These are phyloP conservation scores for Rhagoletis zephyria DNA, from an alignment of 1,140 invertebrate species.

Conservation along the genomic window DNA sequence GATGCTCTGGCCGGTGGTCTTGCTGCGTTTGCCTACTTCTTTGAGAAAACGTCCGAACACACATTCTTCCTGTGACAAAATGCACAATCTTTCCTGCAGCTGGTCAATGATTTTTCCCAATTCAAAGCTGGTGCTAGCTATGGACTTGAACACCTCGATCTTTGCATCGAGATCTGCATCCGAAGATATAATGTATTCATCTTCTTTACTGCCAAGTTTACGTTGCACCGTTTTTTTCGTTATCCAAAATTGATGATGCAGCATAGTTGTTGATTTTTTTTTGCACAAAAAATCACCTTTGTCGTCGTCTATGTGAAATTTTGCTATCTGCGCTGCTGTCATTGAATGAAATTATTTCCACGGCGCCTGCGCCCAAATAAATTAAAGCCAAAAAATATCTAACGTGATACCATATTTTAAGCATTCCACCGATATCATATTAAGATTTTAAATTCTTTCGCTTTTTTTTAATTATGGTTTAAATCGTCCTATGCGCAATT, in stretches of 20 bases:
- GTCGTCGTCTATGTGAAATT: background rate
- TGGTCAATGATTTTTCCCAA: conserved; percentile 92
- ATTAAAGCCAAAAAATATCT: background rate
- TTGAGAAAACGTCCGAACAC: conserved; percentile 94
- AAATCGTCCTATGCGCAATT: no score
- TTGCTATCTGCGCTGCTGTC: background rate
- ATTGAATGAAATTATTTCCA: conserved; percentile 23
- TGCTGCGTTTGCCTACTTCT: conserved; percentile 90
- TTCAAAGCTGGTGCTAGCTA: conserved; percentile 91
- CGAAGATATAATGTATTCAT: conserved; percentile 95
- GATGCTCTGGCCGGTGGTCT: conserved; percentile 93
- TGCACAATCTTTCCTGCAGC: conserved; percentile 94
- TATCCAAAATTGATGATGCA: conserved; percentile 96
- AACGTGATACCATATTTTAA: conserved; percentile 9
- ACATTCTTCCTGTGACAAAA: conserved; percentile 96
- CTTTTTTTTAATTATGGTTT: background rate
- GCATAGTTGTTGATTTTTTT: conserved; percentile 4
- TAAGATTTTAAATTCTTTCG: background rate
- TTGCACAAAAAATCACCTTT: conserved; percentile 8
- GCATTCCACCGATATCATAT: background rate
- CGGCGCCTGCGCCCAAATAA: conserved; percentile 11
- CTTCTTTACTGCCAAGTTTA: conserved; percentile 97
- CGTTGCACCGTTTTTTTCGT: conserved; percentile 95
- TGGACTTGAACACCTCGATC: conserved; percentile 95
- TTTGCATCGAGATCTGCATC: conserved; percentile 98